These are phyloP conservation scores for Aldrovandia affinis DNA, from an alignment of 2,797 vertebrate genomes.

Conservation along the genomic window DNA sequence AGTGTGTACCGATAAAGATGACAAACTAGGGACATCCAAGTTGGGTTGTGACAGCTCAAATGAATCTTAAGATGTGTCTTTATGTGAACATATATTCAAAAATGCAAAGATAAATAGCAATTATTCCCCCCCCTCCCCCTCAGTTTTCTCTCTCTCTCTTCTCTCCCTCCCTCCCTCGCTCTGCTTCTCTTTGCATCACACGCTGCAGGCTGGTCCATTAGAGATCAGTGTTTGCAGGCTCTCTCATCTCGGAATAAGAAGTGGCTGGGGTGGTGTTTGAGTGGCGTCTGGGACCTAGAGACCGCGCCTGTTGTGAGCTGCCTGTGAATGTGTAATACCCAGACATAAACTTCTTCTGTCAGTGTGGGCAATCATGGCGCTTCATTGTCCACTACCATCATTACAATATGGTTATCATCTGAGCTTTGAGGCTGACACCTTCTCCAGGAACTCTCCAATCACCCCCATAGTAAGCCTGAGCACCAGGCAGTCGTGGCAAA, in stretches of 20 bases:
- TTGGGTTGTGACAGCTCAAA: constrained; percentile 69
- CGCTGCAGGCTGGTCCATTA: constrained; percentile 77
- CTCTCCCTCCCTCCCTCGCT: constrained; percentile 18
- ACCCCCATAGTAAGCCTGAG: constrained; percentile 95
- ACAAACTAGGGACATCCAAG: constrained; percentile 63
- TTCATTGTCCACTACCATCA: constrained; percentile 98
- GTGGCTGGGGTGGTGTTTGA: constrained; percentile 71
- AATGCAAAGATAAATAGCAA: constrained; percentile 75
- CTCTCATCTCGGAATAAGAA: constrained; percentile 74
- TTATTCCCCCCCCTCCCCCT: constrained; percentile 55
- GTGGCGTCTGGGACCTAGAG: constrained; percentile 83
- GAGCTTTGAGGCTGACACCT: constrained; percentile 95
- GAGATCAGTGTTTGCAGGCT: constrained; percentile 74
- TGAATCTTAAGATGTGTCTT: constrained; percentile 70
- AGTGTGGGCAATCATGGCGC: constrained; percentile 89
- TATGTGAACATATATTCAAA: constrained; percentile 66
- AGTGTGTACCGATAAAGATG: constrained; percentile 67
- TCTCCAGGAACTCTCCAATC: constrained; percentile 97
- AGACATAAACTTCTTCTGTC: constrained; percentile 83
- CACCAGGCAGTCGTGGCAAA: constrained; percentile 96
- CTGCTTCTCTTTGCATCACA: constrained; percentile 65
- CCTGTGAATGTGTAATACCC: constrained; percentile 64
- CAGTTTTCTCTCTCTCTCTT: constrained; percentile 14
- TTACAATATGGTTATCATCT: constrained; percentile 99
- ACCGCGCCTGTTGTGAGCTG: constrained; percentile 56